Evolutionary conservation across 2,113 vertebrate genomes (phyloP).

Genomic region (Callipepla californica): DNA sequence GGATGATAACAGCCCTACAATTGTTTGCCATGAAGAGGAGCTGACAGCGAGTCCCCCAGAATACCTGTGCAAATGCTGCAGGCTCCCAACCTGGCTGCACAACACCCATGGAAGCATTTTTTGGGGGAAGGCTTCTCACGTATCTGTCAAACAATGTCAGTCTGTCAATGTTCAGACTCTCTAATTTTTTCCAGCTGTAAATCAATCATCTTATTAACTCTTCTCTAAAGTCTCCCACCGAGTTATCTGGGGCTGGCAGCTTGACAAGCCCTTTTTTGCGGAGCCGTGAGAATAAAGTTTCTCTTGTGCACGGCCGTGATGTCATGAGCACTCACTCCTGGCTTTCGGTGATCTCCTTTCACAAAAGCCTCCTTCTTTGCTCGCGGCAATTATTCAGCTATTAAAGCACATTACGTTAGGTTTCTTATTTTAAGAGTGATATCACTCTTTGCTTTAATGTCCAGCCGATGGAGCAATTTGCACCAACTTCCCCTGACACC

Average conservation of each 20-base stretch:
- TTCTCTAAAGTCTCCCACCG: slow-evolving; percentile 72
- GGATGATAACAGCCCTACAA: background rate
- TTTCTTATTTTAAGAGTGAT: slow-evolving; percentile 85
- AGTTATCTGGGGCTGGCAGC: slow-evolving; percentile 75
- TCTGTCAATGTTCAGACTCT: slow-evolving; percentile 59
- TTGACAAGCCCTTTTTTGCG: slow-evolving; percentile 66
- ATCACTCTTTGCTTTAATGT: slow-evolving; percentile 79
- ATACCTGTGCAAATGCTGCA: slow-evolving; percentile 4
- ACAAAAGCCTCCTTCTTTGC: slow-evolving; percentile 83
- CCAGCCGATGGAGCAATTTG: slow-evolving; percentile 79
- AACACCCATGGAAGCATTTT: background rate
- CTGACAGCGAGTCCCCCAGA: background rate
- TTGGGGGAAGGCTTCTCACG: background rate
- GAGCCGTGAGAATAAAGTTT: slow-evolving; percentile 82
- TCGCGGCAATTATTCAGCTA: slow-evolving; percentile 79
- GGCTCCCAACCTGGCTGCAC: slow-evolving; percentile 14
- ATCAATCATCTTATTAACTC: slow-evolving; percentile 82
- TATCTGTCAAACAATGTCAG: slow-evolving; percentile 44
- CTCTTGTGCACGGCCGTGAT: slow-evolving; percentile 86
- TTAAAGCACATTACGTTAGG: slow-evolving; percentile 83
- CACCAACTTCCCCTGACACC: slow-evolving; percentile 78
- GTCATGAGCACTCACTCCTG: slow-evolving; percentile 85
- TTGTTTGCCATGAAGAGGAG: background rate
- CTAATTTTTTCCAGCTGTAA: slow-evolving; percentile 84
- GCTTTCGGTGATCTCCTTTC: slow-evolving; percentile 51